phyloP scores from a whole-genome alignment of 2,113 vertebrate species.

The Podarcis raffonei region DNA sequence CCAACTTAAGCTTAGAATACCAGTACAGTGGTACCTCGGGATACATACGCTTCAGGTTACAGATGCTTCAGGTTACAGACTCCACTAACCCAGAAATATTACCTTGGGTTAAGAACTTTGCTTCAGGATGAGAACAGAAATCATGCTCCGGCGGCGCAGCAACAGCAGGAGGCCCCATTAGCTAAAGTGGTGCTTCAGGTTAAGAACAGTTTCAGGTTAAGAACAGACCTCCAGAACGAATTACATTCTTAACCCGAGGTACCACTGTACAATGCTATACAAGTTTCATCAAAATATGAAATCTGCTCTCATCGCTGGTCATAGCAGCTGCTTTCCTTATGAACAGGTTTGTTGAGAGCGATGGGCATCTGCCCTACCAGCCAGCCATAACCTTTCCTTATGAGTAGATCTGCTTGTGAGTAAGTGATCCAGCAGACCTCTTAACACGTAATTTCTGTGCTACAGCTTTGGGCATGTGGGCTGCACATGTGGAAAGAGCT shows the following conservation, averaged over 20 bases:
- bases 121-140: no score
- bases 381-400: background rate
- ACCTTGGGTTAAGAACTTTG: no score
- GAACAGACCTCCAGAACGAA: no score
- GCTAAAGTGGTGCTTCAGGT: no score
- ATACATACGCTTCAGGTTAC: no score
- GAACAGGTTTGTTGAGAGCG: background rate
- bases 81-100: no score
- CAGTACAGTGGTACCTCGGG: background rate
- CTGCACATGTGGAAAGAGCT: background rate
- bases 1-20: background rate
- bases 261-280: background rate
- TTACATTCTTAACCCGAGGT: no score
- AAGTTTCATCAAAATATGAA: background rate
- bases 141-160: no score
- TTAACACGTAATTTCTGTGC: background rate
- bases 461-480: background rate
- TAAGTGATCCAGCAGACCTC: background rate
- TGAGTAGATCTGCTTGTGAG: background rate
- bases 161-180: no score
- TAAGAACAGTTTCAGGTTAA: no score
- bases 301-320: background rate
- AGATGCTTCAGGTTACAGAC: no score
- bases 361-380: background rate
- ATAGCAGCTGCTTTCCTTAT: background rate